Evolutionary conservation across 2,888 invertebrate genomes (phyloP).

Genomic region (Xanthorhoe designata): DNA sequence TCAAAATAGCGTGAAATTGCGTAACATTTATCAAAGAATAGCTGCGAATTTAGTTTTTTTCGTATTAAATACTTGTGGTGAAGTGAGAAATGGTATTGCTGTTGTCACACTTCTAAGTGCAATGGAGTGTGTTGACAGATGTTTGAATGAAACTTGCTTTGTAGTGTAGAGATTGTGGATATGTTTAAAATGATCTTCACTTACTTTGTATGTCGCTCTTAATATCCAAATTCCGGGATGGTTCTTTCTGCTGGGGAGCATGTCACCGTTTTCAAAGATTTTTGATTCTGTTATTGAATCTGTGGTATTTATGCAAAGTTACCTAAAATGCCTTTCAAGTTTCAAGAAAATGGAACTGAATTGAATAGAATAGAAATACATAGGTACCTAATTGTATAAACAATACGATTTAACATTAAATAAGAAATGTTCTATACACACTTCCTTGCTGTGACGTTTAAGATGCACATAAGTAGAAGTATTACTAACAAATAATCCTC

Average conservation of each 20-base stretch:
- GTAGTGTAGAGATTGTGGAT: not conserved
- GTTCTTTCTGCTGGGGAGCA: too few species aligned
- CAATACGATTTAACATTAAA: too few species aligned
- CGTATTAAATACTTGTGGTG: conserved; percentile 54
- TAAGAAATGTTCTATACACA: not conserved
- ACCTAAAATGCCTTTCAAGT: too few species aligned
- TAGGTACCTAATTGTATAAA: too few species aligned
- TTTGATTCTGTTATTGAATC: too few species aligned
- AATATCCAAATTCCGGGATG: too few species aligned
- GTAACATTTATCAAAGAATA: conserved; percentile 64
- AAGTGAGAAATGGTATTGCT: conserved; percentile 40
- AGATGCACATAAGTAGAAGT: not conserved
- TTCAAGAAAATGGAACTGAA: too few species aligned
- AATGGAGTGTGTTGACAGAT: conserved; percentile 32
- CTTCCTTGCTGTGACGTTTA: not conserved
- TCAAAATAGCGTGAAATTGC: conserved; percentile 80
- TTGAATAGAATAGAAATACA: too few species aligned
- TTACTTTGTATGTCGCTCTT: not conserved
- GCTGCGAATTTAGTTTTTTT: conserved; percentile 35
- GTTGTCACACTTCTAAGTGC: conserved; percentile 39
- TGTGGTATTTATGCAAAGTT: too few species aligned
- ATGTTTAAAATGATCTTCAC: not conserved
- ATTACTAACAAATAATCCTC: not conserved
- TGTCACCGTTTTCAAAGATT: not conserved
- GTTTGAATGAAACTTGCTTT: conserved; percentile 2